These are phyloP conservation scores for Polydrusus pterygomalis DNA, from an alignment of 2,888 invertebrate genomes.

Conservation along the genomic window DNA sequence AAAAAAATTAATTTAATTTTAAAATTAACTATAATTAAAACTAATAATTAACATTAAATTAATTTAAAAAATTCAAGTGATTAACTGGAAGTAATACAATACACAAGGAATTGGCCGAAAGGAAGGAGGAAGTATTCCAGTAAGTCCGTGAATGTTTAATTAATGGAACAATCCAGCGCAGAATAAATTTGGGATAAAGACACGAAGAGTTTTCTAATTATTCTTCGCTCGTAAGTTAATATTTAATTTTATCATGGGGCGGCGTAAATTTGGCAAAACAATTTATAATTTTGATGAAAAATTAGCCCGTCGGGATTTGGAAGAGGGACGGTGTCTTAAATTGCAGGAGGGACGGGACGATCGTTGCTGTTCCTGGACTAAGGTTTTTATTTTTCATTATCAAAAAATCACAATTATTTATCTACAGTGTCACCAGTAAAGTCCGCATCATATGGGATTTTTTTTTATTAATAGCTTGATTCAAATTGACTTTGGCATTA, in stretches of 20 bases:
- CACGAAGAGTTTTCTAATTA: slow-evolving; percentile 56
- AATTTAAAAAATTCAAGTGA: background rate
- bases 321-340: slow-evolving; percentile 5
- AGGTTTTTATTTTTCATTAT: background rate
- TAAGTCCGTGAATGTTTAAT: slow-evolving; percentile 50
- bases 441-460: no score
- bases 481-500: no score
- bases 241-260: slow-evolving; percentile 54
- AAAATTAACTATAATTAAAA: no score
- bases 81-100: slow-evolving; percentile 2
- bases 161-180: slow-evolving; percentile 48
- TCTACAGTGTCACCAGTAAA: background rate
- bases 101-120: slow-evolving; percentile 12
- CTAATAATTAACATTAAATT: background rate
- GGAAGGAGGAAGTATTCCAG: slow-evolving; percentile 20
- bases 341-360: slow-evolving; percentile 4
- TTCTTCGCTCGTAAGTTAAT: slow-evolving; percentile 56
- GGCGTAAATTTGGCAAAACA: slow-evolving; percentile 56
- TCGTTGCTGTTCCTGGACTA: slow-evolving; percentile 7
- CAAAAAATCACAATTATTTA: slow-evolving; percentile 5
- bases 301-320: slow-evolving; percentile 45
- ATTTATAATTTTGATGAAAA: slow-evolving; percentile 57
- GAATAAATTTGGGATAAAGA: slow-evolving; percentile 56
- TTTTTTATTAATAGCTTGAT: no score
- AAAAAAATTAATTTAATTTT: no score